Base-by-base conservation (phyloP, 37 sponge, comb jelly and placozoan genomes). In the Chondrilla cf. caribensis region DNA sequence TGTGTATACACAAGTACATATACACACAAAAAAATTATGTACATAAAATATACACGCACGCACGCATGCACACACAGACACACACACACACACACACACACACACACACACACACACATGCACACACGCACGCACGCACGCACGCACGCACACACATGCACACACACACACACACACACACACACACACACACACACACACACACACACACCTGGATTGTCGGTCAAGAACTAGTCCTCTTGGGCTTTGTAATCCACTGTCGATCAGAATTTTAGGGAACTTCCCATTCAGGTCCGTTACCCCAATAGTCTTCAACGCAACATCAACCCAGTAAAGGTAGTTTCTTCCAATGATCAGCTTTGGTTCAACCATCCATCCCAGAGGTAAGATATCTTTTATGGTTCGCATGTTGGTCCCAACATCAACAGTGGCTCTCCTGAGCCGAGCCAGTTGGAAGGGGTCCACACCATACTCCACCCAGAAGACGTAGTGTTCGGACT, bases 281-380 rank as follows among this genome's bases (percentile, higher is more conserved):
- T 15, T 73, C 21, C 71, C 71, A 70, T 70, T 33, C 39, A 32
- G 8, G 21, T 70, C 38, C 5, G 41, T 37, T 9, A 73, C 76
- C 0, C 76, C 76, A 40, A 73, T 73, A 17, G 36, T 9, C 44
- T 38, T 38, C 43, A 73, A 43, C 25, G 18, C 76, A 2, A 21
- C 24, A 43, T 73, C 76, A 31, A 73, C n/a, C 76, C 76, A 73
- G 44, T 40, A 73, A 1, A 73, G 41, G 15, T 40, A 37, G 41
- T 39, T 62, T 6, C 51, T 6, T 47, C 51, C 51, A 14, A 47
- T 47, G 51, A 47, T 47, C 9, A 47, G 51, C 11, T 11, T 47
- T 6, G 51, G 51, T 11, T 47, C 51, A 14, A 47, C 11, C 6
- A 11, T 11, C 51, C 51, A 47, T 47, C 51, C 51, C 11, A 11